phyloP scores from a whole-genome alignment of 2,113 vertebrate species.

The Salvelinus sp. region DNA sequence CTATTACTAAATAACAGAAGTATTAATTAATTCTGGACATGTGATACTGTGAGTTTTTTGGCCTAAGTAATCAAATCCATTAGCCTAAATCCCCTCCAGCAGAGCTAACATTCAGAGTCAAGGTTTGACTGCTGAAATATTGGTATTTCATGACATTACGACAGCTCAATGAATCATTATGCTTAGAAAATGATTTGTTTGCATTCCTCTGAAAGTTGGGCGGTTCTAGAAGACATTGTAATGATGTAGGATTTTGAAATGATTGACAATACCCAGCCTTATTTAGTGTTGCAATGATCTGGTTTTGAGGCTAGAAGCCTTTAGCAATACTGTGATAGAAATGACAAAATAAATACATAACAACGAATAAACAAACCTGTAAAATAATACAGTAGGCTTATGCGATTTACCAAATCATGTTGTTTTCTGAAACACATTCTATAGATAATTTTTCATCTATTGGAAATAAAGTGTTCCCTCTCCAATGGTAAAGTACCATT shows the following conservation, averaged over 20 bases:
- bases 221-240: slow-evolving; percentile 55
- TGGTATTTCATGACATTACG: slow-evolving; percentile 10
- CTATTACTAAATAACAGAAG: not conserved
- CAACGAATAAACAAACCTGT: slow-evolving; percentile 19
- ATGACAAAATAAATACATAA: not conserved
- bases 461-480: slow-evolving; percentile 14
- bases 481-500: slow-evolving; percentile 1
- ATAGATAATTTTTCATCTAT: slow-evolving; percentile 4
- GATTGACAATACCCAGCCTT: slow-evolving; percentile 36
- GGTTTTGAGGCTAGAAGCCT: slow-evolving; percentile 7
- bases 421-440: not conserved
- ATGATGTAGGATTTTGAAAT: slow-evolving; percentile 17
- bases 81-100: not conserved
- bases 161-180: not conserved
- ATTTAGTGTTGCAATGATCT: slow-evolving; percentile 27
- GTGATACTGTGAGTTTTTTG: not conserved
- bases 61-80: not conserved
- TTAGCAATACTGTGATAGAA: slow-evolving; percentile 22
- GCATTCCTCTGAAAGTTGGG: slow-evolving; percentile 35
- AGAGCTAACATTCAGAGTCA: not conserved
- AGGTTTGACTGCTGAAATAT: slow-evolving; percentile 12
- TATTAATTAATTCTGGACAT: not conserved
- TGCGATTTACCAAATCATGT: not conserved
- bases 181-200: slow-evolving; percentile 22
- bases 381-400: not conserved